Base-by-base conservation (phyloP, 64 coral and sea anemone species). In the Montipora capricornis region DNA sequence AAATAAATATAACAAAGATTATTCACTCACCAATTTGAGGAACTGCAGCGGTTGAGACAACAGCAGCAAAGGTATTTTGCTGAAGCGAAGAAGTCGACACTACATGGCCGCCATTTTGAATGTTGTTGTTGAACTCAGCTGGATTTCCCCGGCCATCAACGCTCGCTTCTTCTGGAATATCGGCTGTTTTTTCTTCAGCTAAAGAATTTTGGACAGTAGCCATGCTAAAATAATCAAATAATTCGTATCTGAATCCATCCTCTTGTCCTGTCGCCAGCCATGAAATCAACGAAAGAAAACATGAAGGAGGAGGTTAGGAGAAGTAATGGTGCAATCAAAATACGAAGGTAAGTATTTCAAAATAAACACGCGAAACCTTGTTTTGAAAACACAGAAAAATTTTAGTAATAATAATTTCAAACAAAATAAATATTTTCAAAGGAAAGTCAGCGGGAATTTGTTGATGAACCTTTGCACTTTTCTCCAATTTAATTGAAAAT, bases 61-160 rank as follows among this genome's bases (percentile, higher is more conserved):
- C 11, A 0, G 50, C 44, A 47, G 44, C 66, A 12, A 86, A 10
- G 47, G 82, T 16, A 51, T 86, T 73, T 73, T 86, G 82, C 11
- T 86, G 82, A 86, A 71, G 17, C 14, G 61, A 49, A 73, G 82
- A 71, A 20, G 66, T 17, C 2, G 82, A 71, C 68, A 73, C 62
- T 47, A 73, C 82, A 71, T 86, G 45, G 46, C 82, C 64, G 66
- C 82, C 82, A 86, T 86, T 46, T 86, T 86, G 82, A 47, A 86
- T 86, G 66, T 64, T 64, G 13, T 84, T 84, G 60, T 86, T 49
- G 82, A 86, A 20, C 5, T 50, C 82, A 46, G 64, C 64, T 49
- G 82, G 51, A 67, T 66, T 71, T 86, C 4, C 16, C 19, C 82
- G 62, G 66, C 11, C 20, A 9, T 73, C 44, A 16, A 4, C 68